Base-by-base conservation (phyloP, 2,113 vertebrate genomes). In the Takifugu flavidus region DNA sequence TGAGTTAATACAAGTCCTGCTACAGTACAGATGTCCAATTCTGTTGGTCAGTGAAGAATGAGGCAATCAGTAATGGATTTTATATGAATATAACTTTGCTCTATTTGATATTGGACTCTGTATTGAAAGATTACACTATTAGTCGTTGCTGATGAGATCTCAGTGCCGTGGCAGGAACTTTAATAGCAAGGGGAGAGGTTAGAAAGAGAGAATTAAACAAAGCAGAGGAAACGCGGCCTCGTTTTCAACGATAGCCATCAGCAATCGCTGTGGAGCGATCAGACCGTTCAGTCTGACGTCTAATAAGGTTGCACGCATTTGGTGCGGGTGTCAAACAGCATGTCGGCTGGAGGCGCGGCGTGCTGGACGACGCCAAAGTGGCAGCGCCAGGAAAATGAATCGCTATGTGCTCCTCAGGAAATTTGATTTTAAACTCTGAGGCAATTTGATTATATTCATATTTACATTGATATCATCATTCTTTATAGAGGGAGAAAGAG, bases 111-210 rank as follows among this genome's bases (percentile, higher is more conserved):
- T 70, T 59, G 55, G 56, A 50, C 50, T 26, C 31, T 64, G 76
- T 57, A 61, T 59, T 45, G 43, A 60, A 60, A 68, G 65, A 80
- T 81, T 72, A 67, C 67, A 77, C 50, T 60, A 76, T 83, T 75
- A 67, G 59, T 79, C 62, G 53, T 14, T 57, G 54, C 59, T 73
- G 79, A 75, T 79, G 79, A 82, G 65, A 75, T 73, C 61, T 53
- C 43, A 45, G 53, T 47, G 56, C 59, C 52, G 53, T 62, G 68
- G 65, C 65, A 73, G 79, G 47, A 11, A 42, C 26, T 64, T 76
- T 64, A 71, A 79, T 67, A 72, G 68, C 25, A 49, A 53, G 64
- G 55, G 25, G 14, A 55, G 57, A 60, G 56, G 62, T 57, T 56
- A 63, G 2, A 52, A 39, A 62, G 53, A 67, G 46, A 39, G 63